Evolutionary conservation across 2,797 vertebrate species (phyloP), one percentile per base, ranked within the genome.

Genomic region (Crenuchus spilurus): DNA sequence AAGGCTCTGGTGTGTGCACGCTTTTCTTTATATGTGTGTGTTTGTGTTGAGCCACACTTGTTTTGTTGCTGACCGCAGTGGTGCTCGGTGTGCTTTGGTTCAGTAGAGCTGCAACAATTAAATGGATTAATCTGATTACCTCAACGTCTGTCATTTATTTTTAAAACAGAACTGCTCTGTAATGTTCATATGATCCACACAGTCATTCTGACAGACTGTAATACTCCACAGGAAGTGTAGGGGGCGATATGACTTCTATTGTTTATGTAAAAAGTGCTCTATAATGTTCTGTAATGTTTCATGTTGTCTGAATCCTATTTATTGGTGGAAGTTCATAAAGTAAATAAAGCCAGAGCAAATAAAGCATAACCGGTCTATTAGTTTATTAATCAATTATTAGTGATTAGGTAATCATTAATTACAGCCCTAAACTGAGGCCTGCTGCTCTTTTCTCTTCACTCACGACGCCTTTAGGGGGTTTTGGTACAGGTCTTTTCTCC

Each of bases 1-100:
- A 63, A 39, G 18, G 35, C 39, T 30, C 2, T 63, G 18, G 42
- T 62, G 35, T 37, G 48, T 39, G 24, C 24, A 39, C 42, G 44
- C 31, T 5, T 63, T 3, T 78, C 22, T 65, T n/a, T 61, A 6
- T 35, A 26, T 69, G 26, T 66, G 42, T 70, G 39, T 10, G 18
- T 22, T 5, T 2, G 8, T 6, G 42, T 14, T 46, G 16, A n/a
- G 2, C 18, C 4, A 20, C 7, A 3, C 10, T 1, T 52, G 24
- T 52, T 28, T 52, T 28, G 49, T 28, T 28, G 49, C 49, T 14
- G 24, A 52, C 10, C 6, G 49, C 24, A 8, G 24, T 28, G 49
- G 49, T 51, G 46, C 46, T 48, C 6, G 5, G n/a, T 26, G 11
- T 24, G 46, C 46, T 9, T 26, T 24, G 14, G 22, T 22, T n/a